Evolutionary conservation across 1,140 invertebrate genomes (phyloP).

Genomic region (Anagrus nilaparvatae): DNA sequence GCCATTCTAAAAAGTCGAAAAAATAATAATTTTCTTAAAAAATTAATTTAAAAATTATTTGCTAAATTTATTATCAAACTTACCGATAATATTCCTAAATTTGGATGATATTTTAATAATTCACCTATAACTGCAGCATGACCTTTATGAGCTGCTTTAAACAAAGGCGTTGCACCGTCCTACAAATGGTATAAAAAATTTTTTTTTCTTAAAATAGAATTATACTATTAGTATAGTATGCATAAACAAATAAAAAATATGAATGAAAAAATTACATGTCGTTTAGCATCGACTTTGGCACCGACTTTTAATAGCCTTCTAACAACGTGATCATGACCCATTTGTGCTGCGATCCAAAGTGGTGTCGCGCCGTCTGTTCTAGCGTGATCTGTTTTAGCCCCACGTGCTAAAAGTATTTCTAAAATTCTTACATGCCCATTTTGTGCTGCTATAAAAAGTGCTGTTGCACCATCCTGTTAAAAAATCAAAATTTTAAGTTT

Average conservation of each 20-base stretch:
- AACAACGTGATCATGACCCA: conserved; percentile 79
- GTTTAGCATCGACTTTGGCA: conserved; percentile 66
- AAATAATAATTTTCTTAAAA: neutral
- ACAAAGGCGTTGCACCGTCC: conserved; percentile 85
- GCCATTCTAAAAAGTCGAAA: conserved; percentile 58
- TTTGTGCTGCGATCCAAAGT: conserved; percentile 88
- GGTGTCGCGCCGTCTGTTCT: conserved; percentile 77
- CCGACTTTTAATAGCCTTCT: conserved; percentile 63
- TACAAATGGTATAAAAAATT: conserved; percentile 41
- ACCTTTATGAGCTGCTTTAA: conserved; percentile 89
- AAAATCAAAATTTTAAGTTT: conserved; percentile 12
- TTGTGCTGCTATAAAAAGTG: conserved; percentile 81
- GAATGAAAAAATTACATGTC: conserved; percentile 69
- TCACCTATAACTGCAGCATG: conserved; percentile 77
- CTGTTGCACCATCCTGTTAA: conserved; percentile 70
- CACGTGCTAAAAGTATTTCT: conserved; percentile 54
- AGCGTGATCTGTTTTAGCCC: conserved; percentile 58
- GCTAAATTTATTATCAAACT: conserved; percentile 28
- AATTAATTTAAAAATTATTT: neutral
- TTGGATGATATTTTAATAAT: conserved; percentile 72
- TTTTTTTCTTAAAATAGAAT: conserved; percentile 6
- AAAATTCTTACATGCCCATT: conserved; percentile 77
- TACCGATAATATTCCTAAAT: conserved; percentile 70
- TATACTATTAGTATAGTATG: too few relatives aligned
- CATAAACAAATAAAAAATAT: conserved; percentile 7